Conservation (phyloP, 2,113 vertebrate species). For the Oplegnathus fasciatus region DNA sequence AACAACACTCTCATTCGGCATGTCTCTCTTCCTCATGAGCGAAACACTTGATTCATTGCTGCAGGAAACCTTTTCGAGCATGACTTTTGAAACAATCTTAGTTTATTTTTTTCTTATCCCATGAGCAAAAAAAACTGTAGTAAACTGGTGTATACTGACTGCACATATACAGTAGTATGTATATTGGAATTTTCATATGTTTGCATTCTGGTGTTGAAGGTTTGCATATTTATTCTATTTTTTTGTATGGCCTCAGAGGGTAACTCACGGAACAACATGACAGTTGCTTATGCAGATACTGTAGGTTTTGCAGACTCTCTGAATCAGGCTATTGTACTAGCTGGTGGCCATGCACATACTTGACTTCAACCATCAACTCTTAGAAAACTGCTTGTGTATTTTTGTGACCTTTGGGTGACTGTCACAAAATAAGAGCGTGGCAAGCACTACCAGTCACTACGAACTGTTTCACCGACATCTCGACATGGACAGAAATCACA, state of each 20-base stretch:
- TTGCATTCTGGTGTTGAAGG: conserved; percentile 72
- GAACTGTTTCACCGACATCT: conserved; percentile 20
- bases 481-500: conserved; percentile 34
- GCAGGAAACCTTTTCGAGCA: conserved; percentile 67
- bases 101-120: conserved; percentile 44
- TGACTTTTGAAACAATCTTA: conserved; percentile 63
- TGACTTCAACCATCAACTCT: conserved; percentile 34
- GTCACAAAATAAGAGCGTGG: conserved; percentile 43
- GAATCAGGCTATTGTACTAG: neutral
- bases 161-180: conserved; percentile 80
- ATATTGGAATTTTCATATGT: conserved; percentile 69
- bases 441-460: neutral
- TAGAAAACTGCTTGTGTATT: conserved; percentile 33
- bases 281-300: conserved; percentile 7
- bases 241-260: conserved; percentile 19
- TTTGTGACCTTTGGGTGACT: conserved; percentile 42
- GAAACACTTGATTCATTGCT: conserved; percentile 55
- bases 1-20: conserved; percentile 62
- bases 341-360: conserved; percentile 24
- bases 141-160: conserved; percentile 69
- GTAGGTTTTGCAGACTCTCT: conserved; percentile 14
- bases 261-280: conserved; percentile 29
- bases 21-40: conserved; percentile 57
- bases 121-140: conserved; percentile 56
- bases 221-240: conserved; percentile 78